phyloP scores from a whole-genome alignment of 2,113 vertebrate genomes.

The Naja naja region DNA sequence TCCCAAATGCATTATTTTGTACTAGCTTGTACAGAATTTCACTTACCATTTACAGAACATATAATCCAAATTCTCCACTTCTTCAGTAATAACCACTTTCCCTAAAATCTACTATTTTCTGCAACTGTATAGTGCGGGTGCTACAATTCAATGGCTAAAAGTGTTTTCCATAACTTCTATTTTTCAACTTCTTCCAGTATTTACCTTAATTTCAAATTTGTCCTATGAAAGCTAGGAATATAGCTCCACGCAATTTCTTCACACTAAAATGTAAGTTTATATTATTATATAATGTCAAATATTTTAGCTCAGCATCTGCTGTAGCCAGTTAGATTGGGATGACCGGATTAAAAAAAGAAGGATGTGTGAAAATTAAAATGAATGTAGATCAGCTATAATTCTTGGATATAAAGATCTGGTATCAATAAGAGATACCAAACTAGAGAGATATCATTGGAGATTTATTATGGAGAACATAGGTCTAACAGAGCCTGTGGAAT shows the following conservation, averaged over 20 bases:
- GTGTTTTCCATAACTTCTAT: not conserved
- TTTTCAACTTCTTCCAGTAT: not conserved
- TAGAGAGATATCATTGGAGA: not conserved
- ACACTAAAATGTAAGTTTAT: not conserved
- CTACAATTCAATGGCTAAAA: not conserved
- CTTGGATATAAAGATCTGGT: not conserved
- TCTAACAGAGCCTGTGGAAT: not conserved
- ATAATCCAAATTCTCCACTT: not conserved
- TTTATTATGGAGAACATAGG: not conserved
- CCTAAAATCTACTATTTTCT: not conserved
- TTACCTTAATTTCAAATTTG: not conserved
- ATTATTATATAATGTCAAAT: not conserved
- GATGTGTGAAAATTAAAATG: not conserved
- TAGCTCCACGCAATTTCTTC: not conserved
- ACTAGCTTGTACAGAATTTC: not conserved
- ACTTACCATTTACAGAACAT: not conserved
- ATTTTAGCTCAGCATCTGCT: not conserved
- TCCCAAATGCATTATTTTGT: not conserved
- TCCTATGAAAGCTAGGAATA: not conserved
- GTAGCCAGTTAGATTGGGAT: not conserved
- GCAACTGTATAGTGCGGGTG: not conserved
- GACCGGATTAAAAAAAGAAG: not conserved
- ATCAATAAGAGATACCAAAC: not conserved
- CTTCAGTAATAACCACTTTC: not conserved
- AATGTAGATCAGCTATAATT: not conserved